Base-by-base conservation (phyloP, 2,797 vertebrate genomes). In the Muscicapa striata region DNA sequence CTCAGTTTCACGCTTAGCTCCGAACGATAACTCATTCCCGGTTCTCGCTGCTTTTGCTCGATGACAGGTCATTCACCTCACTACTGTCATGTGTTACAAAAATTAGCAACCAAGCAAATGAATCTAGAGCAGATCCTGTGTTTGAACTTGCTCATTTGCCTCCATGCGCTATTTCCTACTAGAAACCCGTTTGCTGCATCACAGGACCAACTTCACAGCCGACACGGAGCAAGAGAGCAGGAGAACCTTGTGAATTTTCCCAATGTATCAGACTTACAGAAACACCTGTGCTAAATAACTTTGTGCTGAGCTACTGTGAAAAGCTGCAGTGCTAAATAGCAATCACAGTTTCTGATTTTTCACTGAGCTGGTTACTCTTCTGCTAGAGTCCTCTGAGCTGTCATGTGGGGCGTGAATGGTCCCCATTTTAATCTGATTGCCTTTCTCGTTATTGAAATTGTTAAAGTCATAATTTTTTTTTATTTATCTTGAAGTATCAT, bases 181-280 rank as follows among this genome's bases (percentile, higher is more conserved):
- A 36, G 73, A 94, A 92, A 92, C 87, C 58, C 41, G 0, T 32
- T 91, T 34, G 15, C 74, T 49, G 84, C 77, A 52, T 92, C 89
- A 15, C 84, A 68, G 84, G 90, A 94, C 94, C 84, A 90, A 77
- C 93, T 94, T 96, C 93, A 68, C 94, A 93, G 93, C 89, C 51
- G 54, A 89, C 86, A 95, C 51, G 51, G 87, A 92, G 90, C 89
- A 95, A 87, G 89, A 48, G 89, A 94, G 94, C 76, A 26, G 24
- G 78, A 89, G 81, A 96, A 96, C 94, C 95, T 88, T 97, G 94
- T 19, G 94, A 97, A 96, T 95, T 97, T 96, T 97, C 95, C 95
- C 96, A 94, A 94, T 78, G 95, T 95, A 96, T 96, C 94, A 93
- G 94, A 96, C 94, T 96, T 93, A 91, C 95, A 95, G 84, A 95